Conservation (phyloP, 1,140 invertebrate genomes). For the Littorina saxatilis region DNA sequence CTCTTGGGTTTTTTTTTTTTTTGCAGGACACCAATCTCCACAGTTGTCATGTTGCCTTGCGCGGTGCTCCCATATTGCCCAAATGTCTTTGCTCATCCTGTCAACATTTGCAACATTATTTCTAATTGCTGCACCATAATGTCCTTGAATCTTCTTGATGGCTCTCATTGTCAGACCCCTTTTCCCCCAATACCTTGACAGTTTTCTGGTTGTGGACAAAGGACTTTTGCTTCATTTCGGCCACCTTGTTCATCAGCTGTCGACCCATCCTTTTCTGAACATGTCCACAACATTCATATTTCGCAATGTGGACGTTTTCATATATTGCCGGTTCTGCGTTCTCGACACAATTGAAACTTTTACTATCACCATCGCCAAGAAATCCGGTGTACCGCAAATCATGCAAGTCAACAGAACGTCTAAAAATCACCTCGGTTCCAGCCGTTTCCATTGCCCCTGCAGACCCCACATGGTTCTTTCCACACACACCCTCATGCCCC, state of each 20-base stretch:
- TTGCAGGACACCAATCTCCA: slow-evolving; percentile 36
- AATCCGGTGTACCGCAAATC: slow-evolving; percentile 17
- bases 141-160: slow-evolving; percentile 35
- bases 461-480: slow-evolving; percentile 27
- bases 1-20: not conserved
- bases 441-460: slow-evolving; percentile 32
- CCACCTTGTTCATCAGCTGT: slow-evolving; percentile 31
- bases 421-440: slow-evolving; percentile 29
- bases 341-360: slow-evolving; percentile 9
- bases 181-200: not conserved
- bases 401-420: slow-evolving; percentile 15
- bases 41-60: slow-evolving; percentile 14
- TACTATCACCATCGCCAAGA: slow-evolving; percentile 38
- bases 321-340: slow-evolving; percentile 35
- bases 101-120: slow-evolving; percentile 15
- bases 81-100: slow-evolving; percentile 31
- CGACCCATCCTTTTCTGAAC: no score
- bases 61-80: slow-evolving; percentile 42
- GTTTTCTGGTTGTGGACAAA: not conserved
- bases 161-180: not conserved
- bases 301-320: slow-evolving; percentile 9
- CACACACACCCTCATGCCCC: not conserved
- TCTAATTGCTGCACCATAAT: slow-evolving; percentile 45
- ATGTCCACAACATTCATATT: slow-evolving; percentile 42
- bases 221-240: not conserved